Evolutionary conservation across 2,888 invertebrate species (phyloP), one percentile per base, ranked within the genome.

Genomic region (Xestobium rufovillosum): DNA sequence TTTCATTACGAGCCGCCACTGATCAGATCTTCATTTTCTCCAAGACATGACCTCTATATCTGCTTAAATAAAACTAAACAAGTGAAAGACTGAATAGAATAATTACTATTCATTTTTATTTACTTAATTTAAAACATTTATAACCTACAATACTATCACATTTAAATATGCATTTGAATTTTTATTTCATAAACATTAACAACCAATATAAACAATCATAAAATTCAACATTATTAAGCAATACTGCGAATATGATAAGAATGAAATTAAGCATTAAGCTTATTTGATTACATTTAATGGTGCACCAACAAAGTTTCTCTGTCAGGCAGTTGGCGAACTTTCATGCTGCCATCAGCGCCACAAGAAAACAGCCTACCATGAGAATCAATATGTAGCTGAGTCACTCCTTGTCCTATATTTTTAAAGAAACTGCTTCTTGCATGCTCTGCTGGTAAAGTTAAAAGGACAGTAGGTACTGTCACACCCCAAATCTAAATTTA

Each of bases 321-420:
- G 60, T 92, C 91, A 11, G 92, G 90, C 53, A 96, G 70, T 62
- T 88, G 85, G 48, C 96, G 78, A 49, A 96, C 89, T 74, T 97
- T 97, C 83, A 98, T 89, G 32, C 96, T 95, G 53, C 96, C 96
- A 72, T 98, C 98, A 31, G 95, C 94, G 36, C 98, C 98, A 66
- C 98, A 98, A 3, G 97, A 97, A 71, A 94, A 97, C 52, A 98
- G 71, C 31, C 96, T 80, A 14, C 84, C 84, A 43, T 82, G 80
- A 27, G 83, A 78, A 64, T 96, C 96, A 43, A 97, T 82, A 60
- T 88, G 83, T 49, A 98, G 73, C 68, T 98, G 96, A 30, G 94
- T 92, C 26, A 97, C 96, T 17, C 94, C 94, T 67, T 92, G 91
- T 17, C 94, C 92, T 57, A 94, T 92, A 65, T 94, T 94, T 61